Evolutionary conservation across 2,113 vertebrate genomes (phyloP), one percentile per base, ranked within the genome.

Genomic region (Strix uralensis): DNA sequence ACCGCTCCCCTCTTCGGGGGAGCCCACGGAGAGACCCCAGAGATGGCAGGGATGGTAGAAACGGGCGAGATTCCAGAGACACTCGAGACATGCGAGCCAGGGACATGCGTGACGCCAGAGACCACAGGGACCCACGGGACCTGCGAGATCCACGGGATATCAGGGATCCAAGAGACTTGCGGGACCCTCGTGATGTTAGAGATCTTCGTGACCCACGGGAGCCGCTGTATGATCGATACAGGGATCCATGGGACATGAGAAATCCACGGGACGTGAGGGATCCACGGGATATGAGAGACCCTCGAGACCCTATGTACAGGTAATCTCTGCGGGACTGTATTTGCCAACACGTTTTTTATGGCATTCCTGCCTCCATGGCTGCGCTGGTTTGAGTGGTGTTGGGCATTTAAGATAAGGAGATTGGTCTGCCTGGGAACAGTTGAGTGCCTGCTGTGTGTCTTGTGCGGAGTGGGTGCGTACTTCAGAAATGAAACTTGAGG

Each of bases 101-200:
- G 96, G 98, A 99, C 17, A 81, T 98, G 59, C 98, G 99, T 17
- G 99, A 99, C 5, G 36, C 93, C 75, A 96, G 98, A 96, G 98
- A 98, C 9, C 96, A 96, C 49, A 96, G 99, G 69, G 99, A 99
- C 80, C 89, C 59, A 36, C 97, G 98, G 58, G 98, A 99, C 71
- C 97, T 98, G 46, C 98, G 99, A 46, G 99, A 98, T 84, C 86
- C 96, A 25, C 94, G 98, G 61, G 98, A 98, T 92, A 86, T 98
- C 66, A 95, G 98, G 55, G 98, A 98, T 46, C 86, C 97, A 3
- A 97, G 98, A 92, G 98, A 98, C 88, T 58, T 98, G 30, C 95
- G 98, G 85, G 98, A 98, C 78, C 94, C 97, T n/a, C 98, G 98
- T 52, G 98, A 98, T 38, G 59, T 98, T 30, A 98, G 97, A 94